Evolutionary conservation across 2,888 invertebrate genomes (phyloP).

Genomic region (Himalopsyche japonica): DNA sequence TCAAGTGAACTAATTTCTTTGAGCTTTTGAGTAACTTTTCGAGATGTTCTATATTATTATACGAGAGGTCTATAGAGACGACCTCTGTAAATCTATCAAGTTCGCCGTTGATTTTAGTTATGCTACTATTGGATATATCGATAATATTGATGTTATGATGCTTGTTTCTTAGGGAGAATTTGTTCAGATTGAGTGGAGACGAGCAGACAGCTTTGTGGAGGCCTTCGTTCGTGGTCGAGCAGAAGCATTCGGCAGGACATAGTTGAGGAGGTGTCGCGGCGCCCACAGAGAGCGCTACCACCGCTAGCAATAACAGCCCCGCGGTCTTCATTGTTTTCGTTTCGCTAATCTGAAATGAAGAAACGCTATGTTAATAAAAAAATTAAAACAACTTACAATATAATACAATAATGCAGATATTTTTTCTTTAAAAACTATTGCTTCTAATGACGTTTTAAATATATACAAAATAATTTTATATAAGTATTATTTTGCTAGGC

Average conservation of each 20-base stretch:
- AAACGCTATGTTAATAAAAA: not conserved
- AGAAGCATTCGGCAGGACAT: slow-evolving; percentile 61
- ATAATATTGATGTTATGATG: slow-evolving; percentile 61
- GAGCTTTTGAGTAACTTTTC: slow-evolving; percentile 63
- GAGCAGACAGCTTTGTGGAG: slow-evolving; percentile 69
- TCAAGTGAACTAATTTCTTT: slow-evolving; percentile 62
- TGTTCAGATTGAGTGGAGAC: slow-evolving; percentile 77
- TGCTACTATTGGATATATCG: slow-evolving; percentile 66
- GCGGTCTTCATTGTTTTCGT: slow-evolving; percentile 9
- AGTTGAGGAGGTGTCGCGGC: slow-evolving; percentile 42
- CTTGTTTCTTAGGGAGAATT: slow-evolving; percentile 56
- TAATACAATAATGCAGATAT: no score
- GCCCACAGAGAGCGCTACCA: slow-evolving; percentile 43
- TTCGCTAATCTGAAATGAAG: slow-evolving; percentile 25
- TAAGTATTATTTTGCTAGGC: no score
- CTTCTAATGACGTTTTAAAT: no score
- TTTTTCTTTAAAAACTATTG: no score
- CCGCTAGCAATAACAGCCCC: slow-evolving; percentile 48
- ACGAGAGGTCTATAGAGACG: slow-evolving; percentile 66
- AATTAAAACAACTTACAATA: not conserved
- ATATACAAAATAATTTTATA: no score
- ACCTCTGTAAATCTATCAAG: slow-evolving; percentile 64
- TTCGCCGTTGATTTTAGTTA: slow-evolving; percentile 61
- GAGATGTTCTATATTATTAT: slow-evolving; percentile 62
- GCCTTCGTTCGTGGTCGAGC: slow-evolving; percentile 67